Conservation (phyloP, 2,888 invertebrate species). For the Apodemia zela region DNA sequence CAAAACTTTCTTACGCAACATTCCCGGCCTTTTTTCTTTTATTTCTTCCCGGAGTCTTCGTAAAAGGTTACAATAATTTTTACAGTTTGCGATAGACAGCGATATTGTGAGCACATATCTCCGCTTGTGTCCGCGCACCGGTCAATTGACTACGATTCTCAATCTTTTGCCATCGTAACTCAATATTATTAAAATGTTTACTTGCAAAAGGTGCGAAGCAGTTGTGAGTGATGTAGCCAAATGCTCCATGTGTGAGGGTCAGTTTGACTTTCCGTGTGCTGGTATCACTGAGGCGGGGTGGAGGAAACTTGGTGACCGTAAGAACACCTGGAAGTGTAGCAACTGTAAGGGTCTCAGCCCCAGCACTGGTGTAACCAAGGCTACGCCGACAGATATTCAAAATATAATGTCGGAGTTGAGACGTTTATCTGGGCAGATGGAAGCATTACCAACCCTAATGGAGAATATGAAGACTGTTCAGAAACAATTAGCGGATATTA, state of each 20-base stretch:
- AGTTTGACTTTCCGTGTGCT: conserved; percentile 22
- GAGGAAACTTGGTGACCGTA: conserved; percentile 24
- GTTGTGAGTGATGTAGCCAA: conserved; percentile 19
- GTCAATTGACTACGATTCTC: conserved; percentile 17
- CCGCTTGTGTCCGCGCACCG: neutral
- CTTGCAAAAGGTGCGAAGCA: conserved; percentile 17
- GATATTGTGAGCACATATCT: too few species aligned
- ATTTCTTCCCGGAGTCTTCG: too few species aligned
- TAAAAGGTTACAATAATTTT: too few species aligned
- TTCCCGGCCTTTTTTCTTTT: too few species aligned
- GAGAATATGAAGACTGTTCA: conserved; percentile 22
- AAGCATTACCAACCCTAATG: conserved; percentile 18
- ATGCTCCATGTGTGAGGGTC: conserved; percentile 18
- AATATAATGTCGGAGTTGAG: conserved; percentile 18
- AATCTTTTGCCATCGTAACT: conserved; percentile 15
- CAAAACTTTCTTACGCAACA: too few species aligned
- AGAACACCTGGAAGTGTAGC: conserved; percentile 20
- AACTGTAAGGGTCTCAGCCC: conserved; percentile 18
- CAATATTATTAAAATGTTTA: conserved; percentile 12
- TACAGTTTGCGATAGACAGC: too few species aligned
- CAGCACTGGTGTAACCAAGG: neutral
- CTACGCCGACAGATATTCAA: conserved; percentile 8
- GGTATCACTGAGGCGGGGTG: conserved; percentile 22
- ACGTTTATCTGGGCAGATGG: conserved; percentile 16
- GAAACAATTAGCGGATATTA: conserved; percentile 15